Conservation (phyloP, 2,113 vertebrate species). For the Rhinichthys klamathensis region DNA sequence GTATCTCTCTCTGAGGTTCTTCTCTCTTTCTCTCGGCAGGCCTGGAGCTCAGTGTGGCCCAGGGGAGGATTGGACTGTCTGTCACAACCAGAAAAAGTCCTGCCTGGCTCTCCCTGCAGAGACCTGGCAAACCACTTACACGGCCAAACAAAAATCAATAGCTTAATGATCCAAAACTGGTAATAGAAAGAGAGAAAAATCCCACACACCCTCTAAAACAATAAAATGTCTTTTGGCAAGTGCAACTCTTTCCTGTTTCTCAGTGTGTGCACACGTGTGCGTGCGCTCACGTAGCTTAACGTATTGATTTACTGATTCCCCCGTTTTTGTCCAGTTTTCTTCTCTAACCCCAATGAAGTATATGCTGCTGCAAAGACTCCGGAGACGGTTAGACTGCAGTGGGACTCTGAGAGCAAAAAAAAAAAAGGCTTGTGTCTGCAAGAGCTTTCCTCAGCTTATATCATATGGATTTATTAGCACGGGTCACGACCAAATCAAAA, state of each 20-base stretch:
- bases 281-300: slow-evolving; percentile 33
- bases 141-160: slow-evolving; percentile 82
- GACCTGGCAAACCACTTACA: slow-evolving; percentile 77
- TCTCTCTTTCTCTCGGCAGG: not conserved
- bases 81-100: slow-evolving; percentile 76
- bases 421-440: slow-evolving; percentile 11
- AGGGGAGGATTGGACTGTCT: slow-evolving; percentile 71
- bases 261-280: slow-evolving; percentile 52
- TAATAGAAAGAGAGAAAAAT: slow-evolving; percentile 78
- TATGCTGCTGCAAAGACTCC: not conserved
- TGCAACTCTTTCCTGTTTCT: slow-evolving; percentile 69
- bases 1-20: slow-evolving; percentile 58
- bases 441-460: slow-evolving; percentile 45
- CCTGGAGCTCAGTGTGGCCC: slow-evolving; percentile 53
- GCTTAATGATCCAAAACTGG: slow-evolving; percentile 83
- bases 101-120: slow-evolving; percentile 73
- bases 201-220: slow-evolving; percentile 74
- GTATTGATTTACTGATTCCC: slow-evolving; percentile 60
- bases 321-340: slow-evolving; percentile 49
- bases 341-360: slow-evolving; percentile 21
- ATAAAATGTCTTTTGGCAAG: slow-evolving; percentile 80
- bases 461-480: slow-evolving; percentile 62
- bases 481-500: slow-evolving; percentile 63
- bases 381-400: not conserved
- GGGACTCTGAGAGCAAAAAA: not conserved